These are phyloP conservation scores for Germaria angustata DNA, from an alignment of 2,888 invertebrate genomes.

Conservation along the genomic window DNA sequence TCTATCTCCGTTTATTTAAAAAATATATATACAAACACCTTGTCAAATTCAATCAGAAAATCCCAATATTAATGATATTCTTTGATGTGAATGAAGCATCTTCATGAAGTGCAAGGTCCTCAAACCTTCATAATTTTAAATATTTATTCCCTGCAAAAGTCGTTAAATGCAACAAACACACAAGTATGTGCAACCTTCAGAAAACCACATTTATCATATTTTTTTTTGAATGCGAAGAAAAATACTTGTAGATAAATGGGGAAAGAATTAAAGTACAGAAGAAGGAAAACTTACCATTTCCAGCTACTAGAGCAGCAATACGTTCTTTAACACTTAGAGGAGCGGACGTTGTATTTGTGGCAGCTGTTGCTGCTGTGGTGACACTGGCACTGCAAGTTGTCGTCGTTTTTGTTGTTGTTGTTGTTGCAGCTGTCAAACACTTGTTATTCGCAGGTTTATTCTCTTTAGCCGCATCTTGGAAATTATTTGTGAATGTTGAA, in stretches of 20 bases:
- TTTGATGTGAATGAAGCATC: background rate
- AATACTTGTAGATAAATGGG: background rate
- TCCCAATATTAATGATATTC: background rate
- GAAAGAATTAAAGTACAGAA: background rate
- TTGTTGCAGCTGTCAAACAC: conserved; percentile 57
- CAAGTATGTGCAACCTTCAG: background rate
- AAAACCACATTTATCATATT: conserved; percentile 19
- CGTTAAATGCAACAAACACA: background rate
- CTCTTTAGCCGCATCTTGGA: conserved; percentile 71
- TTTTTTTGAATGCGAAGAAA: conserved; percentile 6
- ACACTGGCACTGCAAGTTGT: conserved; percentile 37
- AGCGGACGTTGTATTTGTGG: conserved; percentile 68
- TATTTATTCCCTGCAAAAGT: background rate
- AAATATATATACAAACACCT: background rate
- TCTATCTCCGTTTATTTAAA: too few species aligned
- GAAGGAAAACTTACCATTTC: conserved; percentile 74
- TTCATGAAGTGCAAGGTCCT: background rate
- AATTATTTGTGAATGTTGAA: conserved; percentile 52
- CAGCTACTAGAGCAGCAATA: conserved; percentile 77
- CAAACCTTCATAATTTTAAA: background rate
- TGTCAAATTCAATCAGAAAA: background rate
- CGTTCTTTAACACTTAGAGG: conserved; percentile 75
- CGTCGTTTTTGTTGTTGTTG: conserved; percentile 52
- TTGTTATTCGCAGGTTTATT: conserved; percentile 73
- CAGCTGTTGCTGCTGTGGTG: conserved; percentile 58